Percentiles rank a stretch among this genome's conserved stretches.
Conservation (phyloP, 2,113 vertebrate species). For the Malurus cyaneus region DNA sequence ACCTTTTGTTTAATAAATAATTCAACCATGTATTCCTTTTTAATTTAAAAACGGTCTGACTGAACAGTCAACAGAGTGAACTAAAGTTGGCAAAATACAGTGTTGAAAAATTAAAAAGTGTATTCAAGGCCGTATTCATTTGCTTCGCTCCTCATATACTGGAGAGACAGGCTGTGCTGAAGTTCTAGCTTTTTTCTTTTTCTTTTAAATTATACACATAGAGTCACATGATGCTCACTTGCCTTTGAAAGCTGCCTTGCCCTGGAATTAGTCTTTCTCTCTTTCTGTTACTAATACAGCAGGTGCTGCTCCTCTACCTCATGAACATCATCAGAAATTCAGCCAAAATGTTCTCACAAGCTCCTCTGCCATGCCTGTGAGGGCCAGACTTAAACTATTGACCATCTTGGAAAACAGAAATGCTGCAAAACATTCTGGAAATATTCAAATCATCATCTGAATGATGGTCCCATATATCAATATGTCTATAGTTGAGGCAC, state of each 20-base stretch:
- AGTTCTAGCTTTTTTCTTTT: slow-evolving; percentile 17
- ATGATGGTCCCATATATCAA: neutral
- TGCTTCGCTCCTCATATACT: slow-evolving; percentile 26
- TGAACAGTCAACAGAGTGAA: slow-evolving; percentile 64
- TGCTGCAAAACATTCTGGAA: neutral
- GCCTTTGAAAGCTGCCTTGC: slow-evolving; percentile 38
- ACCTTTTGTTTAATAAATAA: slow-evolving; percentile 69
- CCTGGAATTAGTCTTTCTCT: slow-evolving; percentile 12
- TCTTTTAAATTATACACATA: slow-evolving; percentile 26
- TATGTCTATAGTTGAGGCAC: neutral
- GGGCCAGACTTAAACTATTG: neutral
- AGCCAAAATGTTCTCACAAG: neutral
- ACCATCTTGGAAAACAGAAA: neutral
- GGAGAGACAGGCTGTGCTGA: slow-evolving; percentile 9
- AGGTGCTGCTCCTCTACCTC: neutral
- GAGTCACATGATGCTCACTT: neutral
- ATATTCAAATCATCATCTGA: neutral
- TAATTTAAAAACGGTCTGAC: slow-evolving; percentile 59
- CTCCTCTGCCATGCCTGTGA: neutral
- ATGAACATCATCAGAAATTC: neutral
- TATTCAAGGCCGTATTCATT: slow-evolving; percentile 38
- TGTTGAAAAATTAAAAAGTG: slow-evolving; percentile 64
- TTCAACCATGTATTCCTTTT: slow-evolving; percentile 59
- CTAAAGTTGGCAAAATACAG: slow-evolving; percentile 56
- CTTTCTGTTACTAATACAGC: neutral